Evolutionary conservation across 1,140 invertebrate genomes (phyloP), one percentile per base, ranked within the genome.

Genomic region (Archivesica marissinica): DNA sequence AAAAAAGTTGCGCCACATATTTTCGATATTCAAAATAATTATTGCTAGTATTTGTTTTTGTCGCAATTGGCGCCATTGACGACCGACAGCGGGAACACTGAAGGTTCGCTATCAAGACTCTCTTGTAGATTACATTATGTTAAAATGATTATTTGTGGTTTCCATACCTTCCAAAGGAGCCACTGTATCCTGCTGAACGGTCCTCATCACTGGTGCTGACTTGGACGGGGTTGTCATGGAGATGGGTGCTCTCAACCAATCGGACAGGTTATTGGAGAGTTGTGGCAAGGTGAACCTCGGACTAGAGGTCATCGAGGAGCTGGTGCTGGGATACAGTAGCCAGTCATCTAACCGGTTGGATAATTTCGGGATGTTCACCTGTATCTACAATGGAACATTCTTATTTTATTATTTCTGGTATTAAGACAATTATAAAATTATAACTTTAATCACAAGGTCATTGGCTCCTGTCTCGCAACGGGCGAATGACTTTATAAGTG

Each of bases 301-400:
- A 4, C 44, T 54, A 28, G 39, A 50, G 38, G 4, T 66, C 2
- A 50, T 35, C 2, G 56, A 2, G n/a, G 72, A 17, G 20, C 28
- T 33, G 30, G 39, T 30, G n/a, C 33, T 41, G 13, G 82, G 82
- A 15, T 77, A 54, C 74, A 78, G 17, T 0, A 85, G 35, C 82
- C 82, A 85, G 47, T 85, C 82, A 15, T 85, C 74, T 20, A 78
- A n/a, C 15, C 41, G 52, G 44, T 41, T 30, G 17, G 82, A 85
- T n/a, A 85, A 38, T 47, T 78, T 77, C 3, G 82, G 82, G 17
- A 85, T 77, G 28, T 77, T 77, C 0, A 85, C 82, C 25, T 85
- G 39, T 59, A 85, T 74, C 82, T 85, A 59, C 6, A 85, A 30
- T 38, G 11, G n/a, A 23, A 47, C 23, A 61, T 3, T n/a, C n/a